A percentile compares a stretch with the other conserved stretches of the same genome.
These are phyloP conservation scores for Drosophila nr. fundita DNA, from an alignment of 2,888 invertebrate genomes.

Conservation along the genomic window DNA sequence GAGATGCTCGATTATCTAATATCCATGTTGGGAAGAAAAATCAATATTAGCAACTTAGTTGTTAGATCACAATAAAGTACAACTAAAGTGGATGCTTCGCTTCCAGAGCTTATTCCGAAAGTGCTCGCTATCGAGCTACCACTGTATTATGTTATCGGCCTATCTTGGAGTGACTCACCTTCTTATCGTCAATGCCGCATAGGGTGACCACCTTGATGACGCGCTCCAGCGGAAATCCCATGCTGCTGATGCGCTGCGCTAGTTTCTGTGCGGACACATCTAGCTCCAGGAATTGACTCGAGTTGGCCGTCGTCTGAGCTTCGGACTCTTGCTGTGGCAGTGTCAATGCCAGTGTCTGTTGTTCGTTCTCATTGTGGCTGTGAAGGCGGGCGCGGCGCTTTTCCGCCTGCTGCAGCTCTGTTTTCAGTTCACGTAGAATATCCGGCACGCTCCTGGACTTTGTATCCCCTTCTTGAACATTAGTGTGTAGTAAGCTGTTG, in stretches of 20 bases:
- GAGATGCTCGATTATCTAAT: constrained; percentile 92
- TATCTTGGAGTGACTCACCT: constrained; percentile 39
- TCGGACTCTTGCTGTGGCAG: constrained; percentile 27
- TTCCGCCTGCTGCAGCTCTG: constrained; percentile 87
- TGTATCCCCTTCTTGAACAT: constrained; percentile 46
- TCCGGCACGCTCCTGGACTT: constrained; percentile 90
- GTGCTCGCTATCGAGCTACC: neutral
- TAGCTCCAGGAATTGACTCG: constrained; percentile 58
- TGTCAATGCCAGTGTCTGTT: constrained; percentile 21
- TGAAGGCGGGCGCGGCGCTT: constrained; percentile 86
- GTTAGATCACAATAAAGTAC: neutral
- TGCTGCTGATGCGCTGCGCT: constrained; percentile 91
- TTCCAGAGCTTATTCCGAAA: neutral
- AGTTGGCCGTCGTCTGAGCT: constrained; percentile 4
- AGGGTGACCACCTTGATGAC: constrained; percentile 92
- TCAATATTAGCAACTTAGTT: neutral
- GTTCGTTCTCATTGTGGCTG: constrained; percentile 85
- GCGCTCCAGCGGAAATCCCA: constrained; percentile 94
- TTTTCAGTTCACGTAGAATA: constrained; percentile 90
- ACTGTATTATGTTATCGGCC: neutral
- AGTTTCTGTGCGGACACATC: constrained; percentile 87
- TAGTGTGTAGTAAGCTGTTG: constrained; percentile 13
- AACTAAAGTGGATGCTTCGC: neutral
- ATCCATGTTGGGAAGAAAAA: neutral
- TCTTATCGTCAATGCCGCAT: constrained; percentile 90